phyloP scores from a whole-genome alignment of 2,797 vertebrate genomes.

The Mus minutoides region DNA sequence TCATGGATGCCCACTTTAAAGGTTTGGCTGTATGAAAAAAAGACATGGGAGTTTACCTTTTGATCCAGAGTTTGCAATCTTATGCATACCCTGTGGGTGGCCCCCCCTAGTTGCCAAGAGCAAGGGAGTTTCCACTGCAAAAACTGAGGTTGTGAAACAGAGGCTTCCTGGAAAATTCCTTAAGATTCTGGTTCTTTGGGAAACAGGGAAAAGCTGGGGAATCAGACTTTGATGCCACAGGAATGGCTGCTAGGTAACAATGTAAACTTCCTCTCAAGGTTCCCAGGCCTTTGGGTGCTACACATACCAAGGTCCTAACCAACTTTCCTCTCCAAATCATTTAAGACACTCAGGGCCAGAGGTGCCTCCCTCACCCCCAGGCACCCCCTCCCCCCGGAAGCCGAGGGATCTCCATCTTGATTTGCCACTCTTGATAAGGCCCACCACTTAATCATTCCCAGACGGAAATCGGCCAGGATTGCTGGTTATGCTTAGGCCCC shows the following conservation, averaged over 20 bases:
- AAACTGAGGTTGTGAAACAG: neutral
- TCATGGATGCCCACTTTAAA: neutral
- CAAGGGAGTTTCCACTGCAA: neutral
- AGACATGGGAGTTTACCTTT: neutral
- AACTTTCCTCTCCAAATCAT: neutral
- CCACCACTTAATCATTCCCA: neutral
- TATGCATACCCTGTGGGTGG: neutral
- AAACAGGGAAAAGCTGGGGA: neutral
- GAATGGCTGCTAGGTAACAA: neutral
- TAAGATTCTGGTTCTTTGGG: neutral
- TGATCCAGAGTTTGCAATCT: neutral
- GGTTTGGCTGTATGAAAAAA: neutral
- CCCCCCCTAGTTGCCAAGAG: neutral
- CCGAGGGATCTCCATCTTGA: neutral
- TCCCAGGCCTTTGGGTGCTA: neutral
- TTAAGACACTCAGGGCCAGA: neutral
- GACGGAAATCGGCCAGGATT: neutral
- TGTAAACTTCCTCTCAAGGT: neutral
- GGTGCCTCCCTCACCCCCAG: no score
- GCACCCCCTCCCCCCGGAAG: neutral
- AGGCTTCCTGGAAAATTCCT: neutral
- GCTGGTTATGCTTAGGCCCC: neutral
- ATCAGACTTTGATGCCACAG: neutral
- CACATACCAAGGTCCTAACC: neutral
- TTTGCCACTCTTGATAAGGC: neutral